Evolutionary conservation across 2,797 vertebrate genomes (phyloP).

Genomic region (Microcaecilia unicolor): DNA sequence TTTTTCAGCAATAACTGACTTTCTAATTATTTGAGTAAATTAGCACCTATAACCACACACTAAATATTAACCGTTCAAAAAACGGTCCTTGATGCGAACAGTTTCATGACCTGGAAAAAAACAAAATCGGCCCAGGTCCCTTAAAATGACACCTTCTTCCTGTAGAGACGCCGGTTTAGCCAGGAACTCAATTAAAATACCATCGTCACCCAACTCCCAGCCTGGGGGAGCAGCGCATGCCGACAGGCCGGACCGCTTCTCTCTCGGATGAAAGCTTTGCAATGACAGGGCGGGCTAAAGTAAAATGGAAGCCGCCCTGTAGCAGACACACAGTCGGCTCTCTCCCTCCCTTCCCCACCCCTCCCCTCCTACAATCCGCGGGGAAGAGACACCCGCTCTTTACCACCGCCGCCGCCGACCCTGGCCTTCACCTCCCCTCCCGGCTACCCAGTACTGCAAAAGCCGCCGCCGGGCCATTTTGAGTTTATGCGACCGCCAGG

Average conservation of each 20-base stretch:
- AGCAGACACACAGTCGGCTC: neutral
- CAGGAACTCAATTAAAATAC: neutral
- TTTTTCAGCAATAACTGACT: no score
- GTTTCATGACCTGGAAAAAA: no score
- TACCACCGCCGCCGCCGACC: neutral
- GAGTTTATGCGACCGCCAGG: no score
- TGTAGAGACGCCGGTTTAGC: neutral
- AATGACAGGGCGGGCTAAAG: neutral
- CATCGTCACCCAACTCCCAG: neutral
- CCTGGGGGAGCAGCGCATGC: neutral
- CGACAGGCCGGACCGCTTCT: neutral
- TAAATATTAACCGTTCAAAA: no score
- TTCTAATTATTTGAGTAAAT: no score
- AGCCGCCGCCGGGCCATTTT: no score
- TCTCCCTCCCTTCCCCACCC: neutral
- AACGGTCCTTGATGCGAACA: no score
- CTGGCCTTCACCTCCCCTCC: neutral
- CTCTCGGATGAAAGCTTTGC: no score
- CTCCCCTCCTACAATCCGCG: slow-evolving; percentile 14
- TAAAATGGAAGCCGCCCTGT: neutral
- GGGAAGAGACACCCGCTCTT: neutral
- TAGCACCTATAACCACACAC: no score
- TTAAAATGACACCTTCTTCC: slow-evolving; percentile 13
- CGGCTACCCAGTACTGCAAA: no score
- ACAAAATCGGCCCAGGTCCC: no score